Conservation (phyloP, 2,888 invertebrate genomes). For the Scrobipalpa atriplicella region DNA sequence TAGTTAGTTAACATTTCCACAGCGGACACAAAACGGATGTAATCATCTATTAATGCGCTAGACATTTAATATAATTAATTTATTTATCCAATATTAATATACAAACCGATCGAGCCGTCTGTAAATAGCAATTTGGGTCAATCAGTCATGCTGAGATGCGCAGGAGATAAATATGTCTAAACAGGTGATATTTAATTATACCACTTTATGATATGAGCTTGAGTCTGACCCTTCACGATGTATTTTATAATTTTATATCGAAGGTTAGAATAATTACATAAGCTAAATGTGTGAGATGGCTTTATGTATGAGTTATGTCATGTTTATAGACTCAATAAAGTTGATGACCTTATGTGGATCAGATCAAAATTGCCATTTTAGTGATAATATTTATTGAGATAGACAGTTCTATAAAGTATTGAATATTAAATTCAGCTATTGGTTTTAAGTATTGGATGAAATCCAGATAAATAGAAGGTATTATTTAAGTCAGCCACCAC, state of each 20-base stretch:
- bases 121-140: constrained; percentile 31
- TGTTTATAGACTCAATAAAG: constrained; percentile 6
- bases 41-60: constrained; percentile 40
- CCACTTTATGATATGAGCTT: constrained; percentile 26
- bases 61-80: constrained; percentile 33
- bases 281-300: constrained; percentile 12
- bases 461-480: too few species aligned
- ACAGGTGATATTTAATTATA: constrained; percentile 33
- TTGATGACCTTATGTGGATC: constrained; percentile 3
- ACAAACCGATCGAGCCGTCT: constrained; percentile 32
- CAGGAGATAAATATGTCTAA: constrained; percentile 23
- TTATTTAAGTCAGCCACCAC: too few species aligned
- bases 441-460: too few species aligned
- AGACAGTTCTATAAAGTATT: neutral
- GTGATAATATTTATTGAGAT: neutral
- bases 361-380: neutral
- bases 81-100: constrained; percentile 10
- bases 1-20: constrained; percentile 38
- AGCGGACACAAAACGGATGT: constrained; percentile 52
- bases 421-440: neutral
- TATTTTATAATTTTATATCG: constrained; percentile 16
- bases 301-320: constrained; percentile 9
- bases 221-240: constrained; percentile 22
- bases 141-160: constrained; percentile 35
- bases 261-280: constrained; percentile 19